Percentiles rank a stretch among this genome's conserved stretches.
phyloP scores from a whole-genome alignment of 2,113 vertebrate genomes.

The Dendropsophus ebraccatus region DNA sequence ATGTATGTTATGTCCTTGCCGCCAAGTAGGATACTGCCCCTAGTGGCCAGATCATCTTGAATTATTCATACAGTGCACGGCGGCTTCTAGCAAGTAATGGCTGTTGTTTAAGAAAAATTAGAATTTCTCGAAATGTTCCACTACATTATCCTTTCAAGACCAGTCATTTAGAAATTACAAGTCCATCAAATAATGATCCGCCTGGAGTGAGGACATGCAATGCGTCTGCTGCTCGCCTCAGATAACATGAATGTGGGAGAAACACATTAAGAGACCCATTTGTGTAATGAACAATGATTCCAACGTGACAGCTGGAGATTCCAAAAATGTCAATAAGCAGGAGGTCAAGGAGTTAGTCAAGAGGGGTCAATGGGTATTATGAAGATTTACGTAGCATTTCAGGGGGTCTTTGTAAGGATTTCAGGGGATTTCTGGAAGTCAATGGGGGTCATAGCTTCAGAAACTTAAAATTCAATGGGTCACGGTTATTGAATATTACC shows the following conservation, averaged over 20 bases:
- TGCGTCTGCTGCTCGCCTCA: not conserved
- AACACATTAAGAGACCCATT: not conserved
- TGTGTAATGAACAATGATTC: conserved; percentile 36
- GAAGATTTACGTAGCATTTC: not conserved
- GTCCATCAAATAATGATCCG: conserved; percentile 2
- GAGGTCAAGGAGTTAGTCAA: not conserved
- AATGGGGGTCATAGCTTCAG: not conserved
- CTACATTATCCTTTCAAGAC: not conserved
- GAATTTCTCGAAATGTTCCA: not conserved
- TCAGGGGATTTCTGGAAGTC: conserved; percentile 8
- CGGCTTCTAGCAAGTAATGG: not conserved
- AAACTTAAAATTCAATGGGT: not conserved
- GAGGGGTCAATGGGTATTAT: conserved; percentile 1
- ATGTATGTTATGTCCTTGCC: too few relatives aligned
- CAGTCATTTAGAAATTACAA: not conserved
- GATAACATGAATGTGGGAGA: not conserved
- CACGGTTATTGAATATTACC: conserved; percentile 11
- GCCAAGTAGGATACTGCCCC: too few relatives aligned
- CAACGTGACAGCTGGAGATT: not conserved
- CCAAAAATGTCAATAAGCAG: conserved; percentile 20
- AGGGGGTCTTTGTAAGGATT: not conserved
- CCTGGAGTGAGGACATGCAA: not conserved
- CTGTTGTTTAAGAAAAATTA: not conserved
- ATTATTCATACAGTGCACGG: too few relatives aligned
- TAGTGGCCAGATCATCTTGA: too few relatives aligned